Evolutionary conservation across 2,888 invertebrate species (phyloP).

Genomic region (Helobdella robusta): DNA sequence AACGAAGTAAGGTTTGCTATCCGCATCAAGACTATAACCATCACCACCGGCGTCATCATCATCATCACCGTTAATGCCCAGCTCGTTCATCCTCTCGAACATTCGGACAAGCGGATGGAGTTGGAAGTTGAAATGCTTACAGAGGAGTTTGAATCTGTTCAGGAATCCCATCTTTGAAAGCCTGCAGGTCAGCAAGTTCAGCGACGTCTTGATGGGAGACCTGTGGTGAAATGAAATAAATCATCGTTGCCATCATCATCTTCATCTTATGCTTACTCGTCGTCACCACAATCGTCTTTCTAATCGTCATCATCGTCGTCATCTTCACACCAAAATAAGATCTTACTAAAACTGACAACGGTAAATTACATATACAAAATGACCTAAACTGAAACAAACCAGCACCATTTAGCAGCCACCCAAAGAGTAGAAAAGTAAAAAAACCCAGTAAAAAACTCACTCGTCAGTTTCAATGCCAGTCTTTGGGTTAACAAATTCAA

Average conservation of each 20-base stretch:
- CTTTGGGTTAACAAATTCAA: constrained; percentile 39
- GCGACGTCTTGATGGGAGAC: constrained; percentile 40
- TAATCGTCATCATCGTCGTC: not conserved
- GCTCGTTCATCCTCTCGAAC: not conserved
- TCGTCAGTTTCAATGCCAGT: constrained; percentile 38
- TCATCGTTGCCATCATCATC: not conserved
- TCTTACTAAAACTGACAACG: no score
- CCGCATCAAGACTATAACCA: not conserved
- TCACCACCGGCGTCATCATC: constrained; percentile 6
- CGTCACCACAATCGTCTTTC: not conserved
- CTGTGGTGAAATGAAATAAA: constrained; percentile 33
- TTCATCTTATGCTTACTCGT: not conserved
- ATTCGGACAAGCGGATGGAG: not conserved
- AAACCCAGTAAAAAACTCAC: no score
- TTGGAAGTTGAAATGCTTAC: not conserved
- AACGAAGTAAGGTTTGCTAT: not conserved
- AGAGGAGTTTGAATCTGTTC: constrained; percentile 36
- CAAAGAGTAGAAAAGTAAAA: no score
- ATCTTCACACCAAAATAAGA: no score
- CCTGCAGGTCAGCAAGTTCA: constrained; percentile 38
- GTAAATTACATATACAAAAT: no score
- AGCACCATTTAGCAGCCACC: no score
- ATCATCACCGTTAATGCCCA: not conserved
- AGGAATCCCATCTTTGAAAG: constrained; percentile 44
- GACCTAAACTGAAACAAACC: no score